phyloP scores from a whole-genome alignment of 2,797 vertebrate species.

The Sebastes matsubarae region DNA sequence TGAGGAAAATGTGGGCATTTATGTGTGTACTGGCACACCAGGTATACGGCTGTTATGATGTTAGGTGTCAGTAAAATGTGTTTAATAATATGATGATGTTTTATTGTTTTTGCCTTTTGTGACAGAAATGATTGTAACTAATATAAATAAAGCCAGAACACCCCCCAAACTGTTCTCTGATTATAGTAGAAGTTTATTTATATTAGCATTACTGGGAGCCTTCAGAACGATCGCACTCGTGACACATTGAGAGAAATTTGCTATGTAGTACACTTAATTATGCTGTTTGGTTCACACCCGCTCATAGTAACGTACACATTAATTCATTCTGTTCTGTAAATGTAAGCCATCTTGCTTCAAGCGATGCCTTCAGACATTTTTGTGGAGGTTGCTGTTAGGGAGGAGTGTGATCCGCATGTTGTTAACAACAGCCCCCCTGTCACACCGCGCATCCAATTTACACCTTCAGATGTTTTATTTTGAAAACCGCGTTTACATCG shows the following conservation, averaged over 20 bases:
- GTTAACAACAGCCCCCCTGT: conserved; percentile 28
- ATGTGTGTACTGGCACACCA: not conserved
- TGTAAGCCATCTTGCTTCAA: conserved; percentile 17
- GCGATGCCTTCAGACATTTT: conserved; percentile 21
- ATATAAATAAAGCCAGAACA: not conserved
- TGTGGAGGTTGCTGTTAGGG: conserved; percentile 9
- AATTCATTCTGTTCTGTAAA: conserved; percentile 34
- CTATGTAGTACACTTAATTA: conserved; percentile 2
- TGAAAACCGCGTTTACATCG: conserved; percentile 39
- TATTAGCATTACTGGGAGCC: not conserved
- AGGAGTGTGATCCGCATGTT: conserved; percentile 41
- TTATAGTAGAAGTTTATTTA: not conserved
- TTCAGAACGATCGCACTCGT: not conserved
- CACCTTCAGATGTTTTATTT: conserved; percentile 53
- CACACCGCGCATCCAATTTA: conserved; percentile 48
- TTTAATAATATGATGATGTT: not conserved
- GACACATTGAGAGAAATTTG: conserved; percentile 4
- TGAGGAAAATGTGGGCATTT: not conserved
- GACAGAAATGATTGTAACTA: not conserved
- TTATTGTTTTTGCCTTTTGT: not conserved
- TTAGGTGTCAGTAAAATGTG: not conserved
- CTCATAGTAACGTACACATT: conserved; percentile 1
- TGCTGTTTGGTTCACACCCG: conserved; percentile 28
- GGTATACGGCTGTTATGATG: not conserved
- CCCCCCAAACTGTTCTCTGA: not conserved